phyloP scores from a whole-genome alignment of 2,888 invertebrate genomes.

The Pristionchus mayeri region DNA sequence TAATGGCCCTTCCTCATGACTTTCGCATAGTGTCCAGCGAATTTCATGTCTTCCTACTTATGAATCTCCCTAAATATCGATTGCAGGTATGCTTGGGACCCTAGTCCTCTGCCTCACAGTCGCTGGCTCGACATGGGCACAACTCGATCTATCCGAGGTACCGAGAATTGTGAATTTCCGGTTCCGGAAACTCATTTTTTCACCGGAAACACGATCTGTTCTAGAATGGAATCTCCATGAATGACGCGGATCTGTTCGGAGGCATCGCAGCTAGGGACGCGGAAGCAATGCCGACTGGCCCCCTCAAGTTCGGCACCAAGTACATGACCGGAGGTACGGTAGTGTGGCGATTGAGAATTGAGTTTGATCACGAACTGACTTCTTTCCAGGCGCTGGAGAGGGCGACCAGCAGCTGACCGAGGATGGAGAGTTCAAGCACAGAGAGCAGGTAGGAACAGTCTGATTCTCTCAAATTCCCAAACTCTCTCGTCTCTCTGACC shows the following conservation, averaged over 20 bases:
- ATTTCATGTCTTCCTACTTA: neutral
- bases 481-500: too few species aligned
- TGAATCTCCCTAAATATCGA: neutral
- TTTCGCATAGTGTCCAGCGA: too few species aligned
- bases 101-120: conserved; percentile 47
- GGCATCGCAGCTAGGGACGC: conserved; percentile 72
- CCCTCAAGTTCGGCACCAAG: conserved; percentile 70
- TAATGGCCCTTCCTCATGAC: too few species aligned
- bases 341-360: neutral
- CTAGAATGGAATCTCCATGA: conserved; percentile 38
- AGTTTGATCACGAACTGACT: neutral
- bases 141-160: conserved; percentile 40
- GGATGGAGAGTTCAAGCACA: conserved; percentile 73
- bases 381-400: conserved; percentile 83
- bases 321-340: conserved; percentile 69
- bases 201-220: too few species aligned
- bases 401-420: conserved; percentile 82
- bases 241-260: conserved; percentile 65
- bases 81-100: conserved; percentile 46
- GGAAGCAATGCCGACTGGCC: conserved; percentile 66
- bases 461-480: too few species aligned
- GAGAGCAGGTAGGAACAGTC: conserved; percentile 74
- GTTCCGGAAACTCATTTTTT: neutral
- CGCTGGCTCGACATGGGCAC: conserved; percentile 14
- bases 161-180: neutral